Conservation (phyloP, 2,797 vertebrate genomes). For the Psittacula echo region DNA sequence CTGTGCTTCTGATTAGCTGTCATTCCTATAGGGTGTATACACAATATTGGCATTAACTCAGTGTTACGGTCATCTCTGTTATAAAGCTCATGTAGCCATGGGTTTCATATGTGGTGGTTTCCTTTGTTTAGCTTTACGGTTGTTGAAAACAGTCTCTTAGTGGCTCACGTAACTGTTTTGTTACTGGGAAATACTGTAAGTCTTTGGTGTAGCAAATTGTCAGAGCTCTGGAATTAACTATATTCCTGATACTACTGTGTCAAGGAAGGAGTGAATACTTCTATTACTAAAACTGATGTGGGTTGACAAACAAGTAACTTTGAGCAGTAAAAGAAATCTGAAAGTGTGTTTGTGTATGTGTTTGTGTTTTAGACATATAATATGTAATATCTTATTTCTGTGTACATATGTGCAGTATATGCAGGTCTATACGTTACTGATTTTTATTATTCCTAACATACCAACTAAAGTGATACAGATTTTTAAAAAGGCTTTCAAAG, state of each 20-base stretch:
- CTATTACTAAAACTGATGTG: background rate
- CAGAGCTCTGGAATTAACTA: background rate
- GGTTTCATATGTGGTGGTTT: background rate
- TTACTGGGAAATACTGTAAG: background rate
- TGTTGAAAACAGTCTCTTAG: background rate
- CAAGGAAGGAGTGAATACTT: background rate
- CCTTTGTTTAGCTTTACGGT: background rate
- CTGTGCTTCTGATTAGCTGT: background rate
- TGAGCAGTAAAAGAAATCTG: background rate
- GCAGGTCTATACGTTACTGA: rapidly evolving
- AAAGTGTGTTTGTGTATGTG: background rate
- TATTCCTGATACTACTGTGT: background rate
- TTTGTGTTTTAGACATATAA: background rate
- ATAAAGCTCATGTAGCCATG: background rate
- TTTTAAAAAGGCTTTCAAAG: background rate
- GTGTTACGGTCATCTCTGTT: background rate
- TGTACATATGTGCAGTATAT: background rate
- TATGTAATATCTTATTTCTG: background rate
- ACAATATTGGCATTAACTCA: rapidly evolving
- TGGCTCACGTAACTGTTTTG: background rate
- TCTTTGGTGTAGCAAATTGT: background rate
- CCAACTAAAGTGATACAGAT: rapidly evolving
- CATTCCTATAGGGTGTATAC: background rate
- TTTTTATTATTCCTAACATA: background rate
- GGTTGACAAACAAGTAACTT: background rate